phyloP scores from a whole-genome alignment of 2,797 vertebrate species.

The Eptatretus atami region DNA sequence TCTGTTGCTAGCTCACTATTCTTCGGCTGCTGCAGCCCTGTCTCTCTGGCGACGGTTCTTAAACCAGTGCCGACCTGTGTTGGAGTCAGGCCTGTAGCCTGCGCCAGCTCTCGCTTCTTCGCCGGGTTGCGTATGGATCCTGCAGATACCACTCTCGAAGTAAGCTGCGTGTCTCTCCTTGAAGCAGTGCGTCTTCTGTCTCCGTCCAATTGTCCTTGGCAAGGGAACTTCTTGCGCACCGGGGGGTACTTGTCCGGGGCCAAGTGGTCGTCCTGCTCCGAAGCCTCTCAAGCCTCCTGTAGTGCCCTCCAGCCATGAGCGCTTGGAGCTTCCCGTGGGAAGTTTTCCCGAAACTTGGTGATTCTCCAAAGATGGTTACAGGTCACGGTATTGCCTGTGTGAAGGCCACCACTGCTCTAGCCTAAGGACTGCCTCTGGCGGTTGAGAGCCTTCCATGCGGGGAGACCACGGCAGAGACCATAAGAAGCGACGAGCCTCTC shows the following conservation, averaged over 20 bases:
- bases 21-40: conserved; percentile 87
- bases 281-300: conserved; percentile 97
- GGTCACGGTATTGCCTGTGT: conserved; percentile 97
- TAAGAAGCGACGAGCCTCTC: conserved; percentile 85
- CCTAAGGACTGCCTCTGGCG: conserved; percentile 98
- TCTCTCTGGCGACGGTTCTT: conserved; percentile 96
- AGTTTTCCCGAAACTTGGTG: conserved; percentile 99
- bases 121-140: conserved; percentile 98
- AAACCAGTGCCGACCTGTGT: conserved; percentile 99
- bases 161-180: conserved; percentile 93
- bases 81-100: conserved; percentile 97
- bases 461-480: conserved; percentile 98
- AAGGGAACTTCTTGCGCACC: conserved; percentile 99
- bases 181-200: conserved; percentile 99
- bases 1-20: conserved; percentile 39
- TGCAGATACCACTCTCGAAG: conserved; percentile 98
- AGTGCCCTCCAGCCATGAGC: conserved; percentile 97
- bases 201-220: conserved; percentile 94
- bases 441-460: conserved; percentile 90
- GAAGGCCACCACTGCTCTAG: conserved; percentile 87
- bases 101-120: conserved; percentile 99
- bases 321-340: conserved; percentile 94
- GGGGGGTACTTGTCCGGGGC: conserved; percentile 97
- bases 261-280: conserved; percentile 78
- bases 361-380: conserved; percentile 98